phyloP scores from a whole-genome alignment of 2,797 vertebrate genomes.

The Mastacembelus armatus region DNA sequence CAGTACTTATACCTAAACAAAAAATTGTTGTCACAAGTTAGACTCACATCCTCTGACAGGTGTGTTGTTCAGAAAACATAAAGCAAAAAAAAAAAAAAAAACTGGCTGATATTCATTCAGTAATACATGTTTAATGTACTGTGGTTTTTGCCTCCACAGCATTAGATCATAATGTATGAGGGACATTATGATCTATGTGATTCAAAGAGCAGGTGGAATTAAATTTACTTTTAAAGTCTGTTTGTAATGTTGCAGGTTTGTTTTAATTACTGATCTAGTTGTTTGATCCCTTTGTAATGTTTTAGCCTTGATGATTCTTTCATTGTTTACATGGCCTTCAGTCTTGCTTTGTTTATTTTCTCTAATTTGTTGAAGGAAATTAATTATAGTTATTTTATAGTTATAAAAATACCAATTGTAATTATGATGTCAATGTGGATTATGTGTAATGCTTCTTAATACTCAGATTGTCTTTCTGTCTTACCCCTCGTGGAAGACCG shows the following conservation, averaged over 20 bases:
- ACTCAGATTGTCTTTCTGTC: constrained; percentile 33
- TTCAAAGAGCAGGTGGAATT: constrained; percentile 2
- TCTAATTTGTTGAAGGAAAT: not conserved
- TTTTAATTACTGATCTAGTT: constrained; percentile 7
- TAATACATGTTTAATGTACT: too few relatives aligned
- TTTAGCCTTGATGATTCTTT: constrained; percentile 10
- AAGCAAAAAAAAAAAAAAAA: not conserved
- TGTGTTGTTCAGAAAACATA: not conserved
- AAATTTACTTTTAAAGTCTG: not conserved
- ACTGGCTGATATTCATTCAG: too few relatives aligned
- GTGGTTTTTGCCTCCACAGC: too few relatives aligned
- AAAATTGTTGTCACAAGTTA: too few relatives aligned
- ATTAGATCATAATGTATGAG: too few relatives aligned
- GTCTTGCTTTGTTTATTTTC: constrained; percentile 12
- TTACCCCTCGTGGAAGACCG: constrained; percentile 96
- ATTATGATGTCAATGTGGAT: constrained; percentile 1
- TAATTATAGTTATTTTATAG: constrained; percentile 18
- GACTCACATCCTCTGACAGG: too few relatives aligned
- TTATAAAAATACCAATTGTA: constrained; percentile 23
- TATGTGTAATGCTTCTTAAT: too few relatives aligned
- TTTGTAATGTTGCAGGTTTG: constrained; percentile 1
- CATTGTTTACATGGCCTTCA: constrained; percentile 1
- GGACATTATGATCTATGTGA: not conserved
- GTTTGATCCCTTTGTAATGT: constrained; percentile 4
- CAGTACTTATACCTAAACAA: constrained; percentile 93